These are phyloP conservation scores for Progne subis DNA, from an alignment of 2,113 vertebrate genomes.

Conservation along the genomic window DNA sequence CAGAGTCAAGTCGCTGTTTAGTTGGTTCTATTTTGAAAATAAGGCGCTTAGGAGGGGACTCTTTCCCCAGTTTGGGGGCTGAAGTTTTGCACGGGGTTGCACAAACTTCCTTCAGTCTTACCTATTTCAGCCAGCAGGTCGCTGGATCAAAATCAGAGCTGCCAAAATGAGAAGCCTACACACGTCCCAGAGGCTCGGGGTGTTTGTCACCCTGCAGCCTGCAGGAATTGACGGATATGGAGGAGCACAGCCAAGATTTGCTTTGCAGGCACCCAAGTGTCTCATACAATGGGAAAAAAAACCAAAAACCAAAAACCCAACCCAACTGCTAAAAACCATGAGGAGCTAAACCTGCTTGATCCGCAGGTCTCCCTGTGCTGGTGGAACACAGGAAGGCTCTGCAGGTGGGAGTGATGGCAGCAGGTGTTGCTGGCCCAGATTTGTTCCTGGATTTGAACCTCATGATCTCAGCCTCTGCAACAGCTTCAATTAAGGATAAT, in stretches of 20 bases:
- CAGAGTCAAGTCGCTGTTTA: not conserved
- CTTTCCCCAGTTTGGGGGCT: not conserved
- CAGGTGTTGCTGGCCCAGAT: not conserved
- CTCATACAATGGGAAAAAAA: not conserved
- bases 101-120: accelerated
- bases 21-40: not conserved
- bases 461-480: not conserved
- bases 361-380: not conserved
- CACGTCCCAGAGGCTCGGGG: not conserved
- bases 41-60: not conserved
- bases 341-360: not conserved
- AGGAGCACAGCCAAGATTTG: not conserved
- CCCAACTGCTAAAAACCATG: not conserved
- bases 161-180: not conserved
- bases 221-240: not conserved
- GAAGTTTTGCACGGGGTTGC: not conserved
- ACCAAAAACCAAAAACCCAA: not conserved
- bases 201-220: not conserved
- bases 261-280: not conserved
- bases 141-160: not conserved
- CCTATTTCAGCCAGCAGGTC: not conserved
- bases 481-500: not conserved
- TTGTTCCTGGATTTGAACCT: not conserved
- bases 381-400: not conserved
- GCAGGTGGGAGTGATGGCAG: not conserved